Conservation (phyloP, 1,140 invertebrate species). For the Brachionus asplanchnoidis region DNA sequence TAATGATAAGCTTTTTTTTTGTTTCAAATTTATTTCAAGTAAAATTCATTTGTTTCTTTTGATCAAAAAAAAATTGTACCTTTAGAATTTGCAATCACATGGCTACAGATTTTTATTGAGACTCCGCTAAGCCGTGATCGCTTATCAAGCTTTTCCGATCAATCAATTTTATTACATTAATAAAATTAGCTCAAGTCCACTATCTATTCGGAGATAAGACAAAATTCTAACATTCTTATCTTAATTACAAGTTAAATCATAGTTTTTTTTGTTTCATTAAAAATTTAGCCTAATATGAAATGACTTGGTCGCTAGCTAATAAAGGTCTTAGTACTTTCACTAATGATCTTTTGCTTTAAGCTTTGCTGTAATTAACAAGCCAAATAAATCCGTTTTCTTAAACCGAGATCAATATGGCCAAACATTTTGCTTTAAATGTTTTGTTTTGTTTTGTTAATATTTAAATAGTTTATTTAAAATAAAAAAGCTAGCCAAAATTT, state of each 20-base stretch:
- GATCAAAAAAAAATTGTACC: not conserved
- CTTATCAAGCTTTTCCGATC: not conserved
- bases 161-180: constrained; percentile 22
- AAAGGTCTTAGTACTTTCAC: not conserved
- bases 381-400: constrained; percentile 19
- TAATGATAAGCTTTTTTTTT: constrained; percentile 14
- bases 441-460: constrained; percentile 14
- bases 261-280: constrained; percentile 10
- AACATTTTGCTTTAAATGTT: constrained; percentile 4
- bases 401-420: not conserved
- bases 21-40: not conserved
- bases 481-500: constrained; percentile 1
- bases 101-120: not conserved
- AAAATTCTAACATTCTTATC: not conserved
- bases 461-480: not conserved
- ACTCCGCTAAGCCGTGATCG: not conserved
- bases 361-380: constrained; percentile 20
- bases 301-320: not conserved
- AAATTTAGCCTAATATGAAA: constrained; percentile 13
- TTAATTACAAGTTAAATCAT: constrained; percentile 37
- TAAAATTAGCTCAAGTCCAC: not conserved
- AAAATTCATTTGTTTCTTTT: not conserved
- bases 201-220: constrained; percentile 5
- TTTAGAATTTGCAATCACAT: not conserved
- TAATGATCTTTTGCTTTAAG: constrained; percentile 29